phyloP scores from a whole-genome alignment of 1,140 invertebrate genomes.

The Aphelinus certus region DNA sequence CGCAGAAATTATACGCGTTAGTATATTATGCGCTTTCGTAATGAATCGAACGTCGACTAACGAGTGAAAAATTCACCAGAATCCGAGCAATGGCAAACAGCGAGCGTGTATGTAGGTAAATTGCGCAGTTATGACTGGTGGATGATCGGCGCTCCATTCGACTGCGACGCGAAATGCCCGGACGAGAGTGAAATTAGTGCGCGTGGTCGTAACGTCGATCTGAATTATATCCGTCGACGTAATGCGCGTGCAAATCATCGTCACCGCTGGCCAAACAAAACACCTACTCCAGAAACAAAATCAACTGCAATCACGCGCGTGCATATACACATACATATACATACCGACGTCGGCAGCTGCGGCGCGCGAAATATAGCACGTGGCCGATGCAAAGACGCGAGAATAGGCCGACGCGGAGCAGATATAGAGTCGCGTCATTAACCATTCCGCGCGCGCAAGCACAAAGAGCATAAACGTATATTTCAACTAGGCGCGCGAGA shows the following conservation, averaged over 20 bases:
- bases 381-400: too few relatives aligned
- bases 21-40: too few relatives aligned
- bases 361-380: too few relatives aligned
- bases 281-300: background rate
- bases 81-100: conserved; percentile 9
- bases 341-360: too few relatives aligned
- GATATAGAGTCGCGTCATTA: background rate
- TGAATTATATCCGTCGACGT: background rate
- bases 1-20: too few relatives aligned
- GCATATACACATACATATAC: too few relatives aligned
- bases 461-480: too few relatives aligned
- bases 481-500: too few relatives aligned
- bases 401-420: too few relatives aligned
- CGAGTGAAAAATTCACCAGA: too few relatives aligned
- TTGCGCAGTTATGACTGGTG: background rate
- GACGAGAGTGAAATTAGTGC: conserved; percentile 8
- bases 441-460: background rate
- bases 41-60: too few relatives aligned
- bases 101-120: background rate
- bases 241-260: conserved; percentile 1
- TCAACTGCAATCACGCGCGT: background rate
- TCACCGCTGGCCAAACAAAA: conserved; percentile 3
- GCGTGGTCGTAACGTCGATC: background rate
- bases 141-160: background rate
- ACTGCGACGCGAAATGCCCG: conserved; percentile 5